Evolutionary conservation across 1,140 invertebrate genomes (phyloP).

Genomic region (Caenorhabditis remanei): DNA sequence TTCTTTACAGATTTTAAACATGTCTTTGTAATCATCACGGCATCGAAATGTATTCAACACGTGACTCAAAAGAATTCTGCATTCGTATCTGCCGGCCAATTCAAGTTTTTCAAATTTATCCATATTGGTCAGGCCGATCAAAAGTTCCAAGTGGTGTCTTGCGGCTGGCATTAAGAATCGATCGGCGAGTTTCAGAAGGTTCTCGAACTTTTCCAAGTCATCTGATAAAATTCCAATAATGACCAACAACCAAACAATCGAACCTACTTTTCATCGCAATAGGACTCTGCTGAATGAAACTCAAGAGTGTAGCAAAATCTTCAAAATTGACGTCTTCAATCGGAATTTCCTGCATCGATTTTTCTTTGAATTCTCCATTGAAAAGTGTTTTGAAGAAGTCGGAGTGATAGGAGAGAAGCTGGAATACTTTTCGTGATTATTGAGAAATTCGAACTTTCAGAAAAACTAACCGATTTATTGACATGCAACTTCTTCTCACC

Average conservation of each 20-base stretch:
- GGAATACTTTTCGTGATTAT: not conserved
- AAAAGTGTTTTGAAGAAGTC: not conserved
- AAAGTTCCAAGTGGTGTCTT: not conserved
- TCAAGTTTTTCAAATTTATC: not conserved
- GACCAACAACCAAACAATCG: no score
- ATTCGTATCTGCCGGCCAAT: not conserved
- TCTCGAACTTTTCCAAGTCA: not conserved
- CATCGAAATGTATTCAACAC: not conserved
- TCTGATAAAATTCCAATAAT: no score
- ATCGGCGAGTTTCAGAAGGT: slow-evolving; percentile 4
- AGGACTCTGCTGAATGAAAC: not conserved
- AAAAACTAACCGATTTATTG: not conserved
- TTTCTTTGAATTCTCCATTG: not conserved
- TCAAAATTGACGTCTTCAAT: not conserved
- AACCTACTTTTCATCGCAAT: no score
- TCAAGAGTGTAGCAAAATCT: not conserved
- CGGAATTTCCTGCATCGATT: not conserved
- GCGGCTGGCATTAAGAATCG: not conserved
- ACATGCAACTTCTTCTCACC: not conserved
- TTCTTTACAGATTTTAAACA: no score
- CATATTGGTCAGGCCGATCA: not conserved
- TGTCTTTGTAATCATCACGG: no score
- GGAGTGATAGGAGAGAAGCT: not conserved
- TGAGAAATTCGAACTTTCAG: no score
- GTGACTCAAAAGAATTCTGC: not conserved